phyloP scores from a whole-genome alignment of 2,113 vertebrate species.

The Dasypus novemcinctus region DNA sequence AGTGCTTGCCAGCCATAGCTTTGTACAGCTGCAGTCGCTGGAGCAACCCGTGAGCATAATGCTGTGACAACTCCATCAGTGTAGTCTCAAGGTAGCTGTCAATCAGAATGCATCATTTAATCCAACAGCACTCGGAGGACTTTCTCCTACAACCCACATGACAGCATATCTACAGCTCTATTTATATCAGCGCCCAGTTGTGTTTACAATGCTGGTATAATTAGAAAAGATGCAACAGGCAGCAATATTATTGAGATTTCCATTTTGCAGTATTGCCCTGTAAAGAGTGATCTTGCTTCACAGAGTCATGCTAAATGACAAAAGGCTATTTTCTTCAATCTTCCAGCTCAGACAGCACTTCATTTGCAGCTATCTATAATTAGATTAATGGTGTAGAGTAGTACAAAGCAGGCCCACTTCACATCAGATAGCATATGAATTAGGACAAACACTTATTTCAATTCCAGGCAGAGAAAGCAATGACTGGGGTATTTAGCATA shows the following conservation, averaged over 20 bases:
- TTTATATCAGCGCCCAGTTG: constrained; percentile 89
- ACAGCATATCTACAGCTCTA: constrained; percentile 96
- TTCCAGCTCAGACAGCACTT: constrained; percentile 88
- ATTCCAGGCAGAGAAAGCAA: constrained; percentile 93
- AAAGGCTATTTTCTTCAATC: constrained; percentile 88
- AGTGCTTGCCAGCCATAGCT: constrained; percentile 70
- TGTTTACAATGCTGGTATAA: constrained; percentile 90
- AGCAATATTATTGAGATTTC: constrained; percentile 83
- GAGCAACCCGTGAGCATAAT: constrained; percentile 86
- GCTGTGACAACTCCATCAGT: constrained; percentile 98
- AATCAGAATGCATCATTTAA: constrained; percentile 97
- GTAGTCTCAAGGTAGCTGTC: constrained; percentile 98
- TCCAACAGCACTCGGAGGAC: constrained; percentile 94
- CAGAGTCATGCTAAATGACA: constrained; percentile 88
- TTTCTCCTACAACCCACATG: constrained; percentile 88
- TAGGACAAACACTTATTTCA: constrained; percentile 95
- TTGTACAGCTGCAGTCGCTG: constrained; percentile 85
- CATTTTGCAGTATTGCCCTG: constrained; percentile 82
- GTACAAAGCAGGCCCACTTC: constrained; percentile 92
- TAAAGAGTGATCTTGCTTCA: constrained; percentile 85
- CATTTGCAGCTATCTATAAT: constrained; percentile 97
- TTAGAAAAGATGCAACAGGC: constrained; percentile 93
- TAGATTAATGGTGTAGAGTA: constrained; percentile 95
- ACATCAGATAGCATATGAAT: constrained; percentile 94
- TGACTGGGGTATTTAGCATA: constrained; percentile 94